Evolutionary conservation across 2,113 vertebrate species (phyloP), one percentile per base, ranked within the genome.

Genomic region (Halichoeres trimaculatus): DNA sequence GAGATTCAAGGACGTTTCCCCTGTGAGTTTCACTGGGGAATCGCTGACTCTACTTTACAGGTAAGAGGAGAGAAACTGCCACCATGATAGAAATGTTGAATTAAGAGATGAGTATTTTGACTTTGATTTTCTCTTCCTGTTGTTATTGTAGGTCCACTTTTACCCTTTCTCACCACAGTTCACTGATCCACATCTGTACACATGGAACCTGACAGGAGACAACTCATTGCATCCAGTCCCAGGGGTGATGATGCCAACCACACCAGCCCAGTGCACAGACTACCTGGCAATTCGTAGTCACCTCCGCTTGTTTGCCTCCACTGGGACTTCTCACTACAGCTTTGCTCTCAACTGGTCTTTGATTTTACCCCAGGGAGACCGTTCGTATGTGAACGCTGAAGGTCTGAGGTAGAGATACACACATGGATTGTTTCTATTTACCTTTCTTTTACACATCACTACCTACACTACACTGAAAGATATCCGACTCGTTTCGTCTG

Each of bases 291-390:
- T 99, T 86, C 95, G 89, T 75, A 90, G 85, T 51, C 96, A 96
- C 24, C 84, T 98, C 2, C 88, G 88, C 22, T 91, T 98, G 64
- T 82, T 99, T 66, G 92, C 88, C 6, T 93, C 87, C 43, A 93
- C 95, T 50, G 95, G 95, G 76, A 93, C 96, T 20, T 94, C 95
- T 12, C 94, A 98, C 76, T 99, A 96, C 67, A 92, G 95, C 81
- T 98, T 99, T 43, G 95, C 96, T 45, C 94, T 99, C 45, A 96
- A 97, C 86, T 99, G 98, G 98, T 92, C 96, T 5, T 90, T 96
- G 3, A 92, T 99, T 85, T 85, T 99, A 76, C 97, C 97, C 52
- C 90, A 92, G 0, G 96, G 96, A 40, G 92, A 96, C 76, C 53
- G 91, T 61, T 93, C 94, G 0, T 61, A 69, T 5, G 83, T 94